Percentiles rank a stretch among this genome's conserved stretches.
Conservation (phyloP, 2,113 vertebrate genomes). For the Apteryx owenii region DNA sequence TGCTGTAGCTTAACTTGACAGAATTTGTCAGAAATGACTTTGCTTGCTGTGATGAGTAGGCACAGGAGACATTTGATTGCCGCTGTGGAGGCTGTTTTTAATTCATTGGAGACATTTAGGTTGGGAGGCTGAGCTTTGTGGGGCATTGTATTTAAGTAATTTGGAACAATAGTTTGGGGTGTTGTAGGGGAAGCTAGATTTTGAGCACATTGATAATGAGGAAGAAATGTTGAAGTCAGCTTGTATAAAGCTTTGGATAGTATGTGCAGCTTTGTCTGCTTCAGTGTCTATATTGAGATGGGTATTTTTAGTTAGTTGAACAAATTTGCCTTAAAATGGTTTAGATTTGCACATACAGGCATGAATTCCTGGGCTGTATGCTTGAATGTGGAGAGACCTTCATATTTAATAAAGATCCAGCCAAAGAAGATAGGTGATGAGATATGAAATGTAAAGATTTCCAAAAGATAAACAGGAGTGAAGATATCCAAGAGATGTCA, state of each 20-base stretch:
- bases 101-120: neutral
- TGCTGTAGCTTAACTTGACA: neutral
- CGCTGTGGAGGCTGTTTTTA: neutral
- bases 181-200: neutral
- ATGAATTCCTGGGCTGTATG: neutral
- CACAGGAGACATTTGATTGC: neutral
- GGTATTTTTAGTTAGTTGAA: neutral
- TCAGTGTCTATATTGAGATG: neutral
- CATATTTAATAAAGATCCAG: neutral
- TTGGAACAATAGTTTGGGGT: neutral
- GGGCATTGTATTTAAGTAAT: neutral
- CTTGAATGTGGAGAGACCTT: neutral
- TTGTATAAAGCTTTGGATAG: neutral
- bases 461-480: neutral
- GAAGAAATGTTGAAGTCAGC: neutral
- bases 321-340: neutral
- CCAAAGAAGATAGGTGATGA: neutral
- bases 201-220: neutral
- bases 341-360: neutral
- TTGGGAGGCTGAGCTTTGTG: conserved; percentile 19
- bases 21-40: conserved; percentile 3
- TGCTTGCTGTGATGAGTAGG: neutral
- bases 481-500: neutral
- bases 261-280: neutral
- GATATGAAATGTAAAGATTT: neutral